Evolutionary conservation across 2,113 vertebrate genomes (phyloP).

Genomic region (Urocynchramus pylzowi): DNA sequence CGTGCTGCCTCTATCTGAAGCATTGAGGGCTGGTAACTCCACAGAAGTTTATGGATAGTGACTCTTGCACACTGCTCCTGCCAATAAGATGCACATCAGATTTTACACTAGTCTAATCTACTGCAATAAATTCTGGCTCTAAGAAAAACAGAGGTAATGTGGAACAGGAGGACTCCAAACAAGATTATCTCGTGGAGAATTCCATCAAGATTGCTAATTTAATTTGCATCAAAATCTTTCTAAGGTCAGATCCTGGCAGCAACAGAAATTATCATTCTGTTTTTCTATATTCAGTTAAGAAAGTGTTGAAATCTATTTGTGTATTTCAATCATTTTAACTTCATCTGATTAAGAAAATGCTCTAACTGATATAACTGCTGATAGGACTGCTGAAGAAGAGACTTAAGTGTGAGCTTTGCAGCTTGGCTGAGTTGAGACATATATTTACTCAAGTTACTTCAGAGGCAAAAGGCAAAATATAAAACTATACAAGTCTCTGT

Average conservation of each 20-base stretch:
- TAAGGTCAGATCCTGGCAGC: not conserved
- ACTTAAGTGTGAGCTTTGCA: not conserved
- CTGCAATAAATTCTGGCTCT: not conserved
- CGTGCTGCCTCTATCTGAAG: constrained; percentile 43
- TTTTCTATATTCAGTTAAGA: not conserved
- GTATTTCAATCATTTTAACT: not conserved
- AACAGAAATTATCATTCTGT: not conserved
- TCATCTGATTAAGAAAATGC: not conserved
- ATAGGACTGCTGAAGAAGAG: not conserved
- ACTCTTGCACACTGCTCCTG: not conserved
- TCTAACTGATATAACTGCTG: not conserved
- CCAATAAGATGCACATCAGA: constrained; percentile 58
- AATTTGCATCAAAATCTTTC: not conserved
- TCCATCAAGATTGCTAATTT: not conserved
- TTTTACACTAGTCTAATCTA: constrained; percentile 42
- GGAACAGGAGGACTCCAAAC: not conserved
- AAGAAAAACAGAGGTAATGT: not conserved
- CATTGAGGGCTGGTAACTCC: constrained; percentile 37
- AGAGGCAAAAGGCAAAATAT: not conserved
- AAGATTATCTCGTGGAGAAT: not conserved
- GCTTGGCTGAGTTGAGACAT: not conserved
- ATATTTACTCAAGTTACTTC: not conserved
- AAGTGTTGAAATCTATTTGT: not conserved
- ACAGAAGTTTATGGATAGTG: constrained; percentile 46
- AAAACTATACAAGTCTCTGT: not conserved